Percentiles rank a stretch among this genome's conserved stretches.
Conservation (phyloP, 2,113 vertebrate genomes). For the Epinephelus lanceolatus region DNA sequence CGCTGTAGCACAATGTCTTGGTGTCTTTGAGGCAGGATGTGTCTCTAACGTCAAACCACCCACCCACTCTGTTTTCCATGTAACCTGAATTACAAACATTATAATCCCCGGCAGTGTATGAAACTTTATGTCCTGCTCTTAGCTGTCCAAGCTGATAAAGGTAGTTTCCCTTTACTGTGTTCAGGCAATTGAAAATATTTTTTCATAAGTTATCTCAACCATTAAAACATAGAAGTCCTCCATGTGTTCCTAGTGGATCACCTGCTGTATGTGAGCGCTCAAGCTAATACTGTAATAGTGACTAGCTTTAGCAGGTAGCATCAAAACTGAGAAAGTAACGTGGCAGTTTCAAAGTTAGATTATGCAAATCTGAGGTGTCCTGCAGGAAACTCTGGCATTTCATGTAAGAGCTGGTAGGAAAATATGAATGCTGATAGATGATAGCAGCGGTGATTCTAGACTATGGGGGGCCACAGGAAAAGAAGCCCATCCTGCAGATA, state of each 20-base stretch:
- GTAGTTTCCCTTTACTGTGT: background rate
- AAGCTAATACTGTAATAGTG: background rate
- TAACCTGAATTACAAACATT: constrained; percentile 49
- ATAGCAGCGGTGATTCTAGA: background rate
- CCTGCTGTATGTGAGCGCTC: background rate
- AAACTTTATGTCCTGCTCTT: constrained; percentile 2
- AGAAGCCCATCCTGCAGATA: no score
- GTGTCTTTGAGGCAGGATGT: constrained; percentile 64
- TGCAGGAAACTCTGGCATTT: background rate
- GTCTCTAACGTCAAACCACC: constrained; percentile 68
- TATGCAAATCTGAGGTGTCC: background rate
- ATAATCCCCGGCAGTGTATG: constrained; percentile 21
- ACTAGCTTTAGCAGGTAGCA: background rate
- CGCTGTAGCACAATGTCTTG: background rate
- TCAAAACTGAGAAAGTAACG: background rate
- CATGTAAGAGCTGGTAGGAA: background rate
- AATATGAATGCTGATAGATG: background rate
- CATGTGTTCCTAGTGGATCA: background rate
- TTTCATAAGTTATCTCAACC: background rate
- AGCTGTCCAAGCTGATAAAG: background rate
- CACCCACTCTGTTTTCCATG: constrained; percentile 68
- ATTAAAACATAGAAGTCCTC: background rate
- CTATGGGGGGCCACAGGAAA: no score
- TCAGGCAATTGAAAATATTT: background rate
- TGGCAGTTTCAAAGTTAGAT: background rate